Percentiles rank a stretch among this genome's conserved stretches.
Evolutionary conservation across 2,113 vertebrate species (phyloP).

Genomic region (Ochotona curzoniae): DNA sequence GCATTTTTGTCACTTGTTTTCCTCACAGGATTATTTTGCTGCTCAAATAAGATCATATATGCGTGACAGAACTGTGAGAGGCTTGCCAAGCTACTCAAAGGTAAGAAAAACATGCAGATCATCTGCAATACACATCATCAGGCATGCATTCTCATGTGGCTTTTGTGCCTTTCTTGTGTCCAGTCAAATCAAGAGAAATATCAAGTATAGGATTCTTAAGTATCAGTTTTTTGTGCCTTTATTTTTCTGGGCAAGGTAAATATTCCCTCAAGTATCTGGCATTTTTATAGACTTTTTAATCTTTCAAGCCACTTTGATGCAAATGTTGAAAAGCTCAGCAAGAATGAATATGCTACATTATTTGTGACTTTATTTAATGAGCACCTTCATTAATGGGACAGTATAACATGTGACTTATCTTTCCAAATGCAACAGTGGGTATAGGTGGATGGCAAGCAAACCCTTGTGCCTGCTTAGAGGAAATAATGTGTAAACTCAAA

Average conservation of each 20-base stretch:
- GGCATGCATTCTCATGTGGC: background rate
- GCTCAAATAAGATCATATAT: background rate
- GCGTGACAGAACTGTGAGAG: background rate
- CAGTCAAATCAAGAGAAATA: slow-evolving; percentile 56
- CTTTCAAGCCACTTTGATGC: slow-evolving; percentile 48
- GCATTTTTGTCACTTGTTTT: background rate
- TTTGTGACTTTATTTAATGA: slow-evolving; percentile 54
- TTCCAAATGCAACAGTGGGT: slow-evolving; percentile 58
- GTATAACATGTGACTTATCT: background rate
- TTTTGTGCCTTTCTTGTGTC: slow-evolving; percentile 42
- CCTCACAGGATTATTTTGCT: slow-evolving; percentile 3
- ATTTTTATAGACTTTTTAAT: slow-evolving; percentile 22
- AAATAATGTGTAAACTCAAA: slow-evolving; percentile 35
- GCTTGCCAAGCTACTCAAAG: background rate
- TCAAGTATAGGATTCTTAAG: slow-evolving; percentile 17
- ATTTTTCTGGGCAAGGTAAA: slow-evolving; percentile 37
- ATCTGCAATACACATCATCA: slow-evolving; percentile 35
- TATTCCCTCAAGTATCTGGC: background rate
- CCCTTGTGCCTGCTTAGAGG: background rate
- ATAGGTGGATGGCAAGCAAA: background rate
- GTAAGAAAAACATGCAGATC: background rate
- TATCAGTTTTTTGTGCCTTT: background rate
- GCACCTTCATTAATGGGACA: slow-evolving; percentile 48
- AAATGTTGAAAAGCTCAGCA: slow-evolving; percentile 31
- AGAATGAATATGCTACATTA: slow-evolving; percentile 64